These are phyloP conservation scores for Atherix ibis DNA, from an alignment of 2,888 invertebrate species.

Conservation along the genomic window DNA sequence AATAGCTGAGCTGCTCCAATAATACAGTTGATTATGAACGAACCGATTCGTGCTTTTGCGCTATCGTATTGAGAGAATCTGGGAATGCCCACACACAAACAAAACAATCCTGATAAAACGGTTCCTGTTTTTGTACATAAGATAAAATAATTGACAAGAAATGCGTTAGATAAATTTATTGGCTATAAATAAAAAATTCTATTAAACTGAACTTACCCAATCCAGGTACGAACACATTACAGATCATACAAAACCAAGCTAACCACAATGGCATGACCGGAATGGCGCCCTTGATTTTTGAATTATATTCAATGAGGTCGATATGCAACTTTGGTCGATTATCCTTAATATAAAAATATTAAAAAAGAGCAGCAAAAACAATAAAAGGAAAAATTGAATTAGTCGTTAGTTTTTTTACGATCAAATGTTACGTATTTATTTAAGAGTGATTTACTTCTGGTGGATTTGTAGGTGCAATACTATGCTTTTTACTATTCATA, in stretches of 20 bases:
- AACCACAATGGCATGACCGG: slow-evolving; percentile 75
- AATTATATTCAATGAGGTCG: slow-evolving; percentile 63
- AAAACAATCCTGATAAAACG: slow-evolving; percentile 73
- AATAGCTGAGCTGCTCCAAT: slow-evolving; percentile 82
- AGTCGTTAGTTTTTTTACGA: too few species aligned
- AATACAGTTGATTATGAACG: slow-evolving; percentile 69
- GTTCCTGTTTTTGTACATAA: slow-evolving; percentile 69
- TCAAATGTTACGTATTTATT: too few species aligned
- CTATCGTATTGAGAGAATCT: slow-evolving; percentile 70
- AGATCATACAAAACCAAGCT: slow-evolving; percentile 74
- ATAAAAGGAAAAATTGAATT: too few species aligned
- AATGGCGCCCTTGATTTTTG: slow-evolving; percentile 81
- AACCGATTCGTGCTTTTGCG: slow-evolving; percentile 56
- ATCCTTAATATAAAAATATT: slow-evolving; percentile 37
- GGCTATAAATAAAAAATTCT: too few species aligned
- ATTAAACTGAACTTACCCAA: slow-evolving; percentile 39
- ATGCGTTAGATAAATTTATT: too few species aligned
- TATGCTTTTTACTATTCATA: slow-evolving; percentile 48
- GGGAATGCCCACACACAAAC: slow-evolving; percentile 77
- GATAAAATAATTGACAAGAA: too few species aligned
- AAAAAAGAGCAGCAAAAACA: too few species aligned
- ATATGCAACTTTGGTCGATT: slow-evolving; percentile 58
- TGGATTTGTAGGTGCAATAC: slow-evolving; percentile 45
- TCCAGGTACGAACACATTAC: slow-evolving; percentile 66
- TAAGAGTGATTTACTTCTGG: slow-evolving; percentile 46